phyloP scores from a whole-genome alignment of 2,113 vertebrate genomes.

The Ammospiza caudacuta region DNA sequence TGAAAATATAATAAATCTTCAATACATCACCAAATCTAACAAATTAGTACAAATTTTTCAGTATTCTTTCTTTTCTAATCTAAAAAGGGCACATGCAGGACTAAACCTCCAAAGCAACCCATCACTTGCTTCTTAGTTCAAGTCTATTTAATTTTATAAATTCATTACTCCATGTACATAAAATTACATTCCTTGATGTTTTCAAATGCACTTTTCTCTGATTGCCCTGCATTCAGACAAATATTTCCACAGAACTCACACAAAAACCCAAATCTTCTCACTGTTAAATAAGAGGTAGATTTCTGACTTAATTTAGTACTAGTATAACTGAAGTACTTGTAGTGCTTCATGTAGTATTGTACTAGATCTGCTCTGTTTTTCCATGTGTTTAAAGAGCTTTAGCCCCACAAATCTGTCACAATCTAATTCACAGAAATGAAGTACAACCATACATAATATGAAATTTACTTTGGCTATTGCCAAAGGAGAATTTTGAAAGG shows the following conservation, averaged over 20 bases:
- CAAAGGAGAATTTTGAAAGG: not conserved
- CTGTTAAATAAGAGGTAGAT: not conserved
- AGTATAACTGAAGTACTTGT: not conserved
- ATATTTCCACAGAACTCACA: not conserved
- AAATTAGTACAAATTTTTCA: conserved; percentile 50
- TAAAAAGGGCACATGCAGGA: not conserved
- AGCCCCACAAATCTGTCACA: not conserved
- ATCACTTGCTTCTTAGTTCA: not conserved
- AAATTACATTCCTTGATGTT: not conserved
- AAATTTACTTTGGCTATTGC: not conserved
- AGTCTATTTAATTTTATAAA: conserved; percentile 23
- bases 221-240: not conserved
- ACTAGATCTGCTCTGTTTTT: not conserved
- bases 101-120: not conserved
- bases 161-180: not conserved
- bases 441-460: not conserved
- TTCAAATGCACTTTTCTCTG: not conserved
- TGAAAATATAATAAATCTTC: conserved; percentile 67
- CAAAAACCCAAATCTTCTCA: not conserved
- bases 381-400: not conserved
- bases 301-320: not conserved
- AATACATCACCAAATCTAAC: conserved; percentile 55
- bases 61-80: conserved; percentile 10
- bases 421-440: not conserved
- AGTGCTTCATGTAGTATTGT: not conserved